These are phyloP conservation scores for Leptodactylus fallax DNA, from an alignment of 2,797 vertebrate genomes.

Conservation along the genomic window DNA sequence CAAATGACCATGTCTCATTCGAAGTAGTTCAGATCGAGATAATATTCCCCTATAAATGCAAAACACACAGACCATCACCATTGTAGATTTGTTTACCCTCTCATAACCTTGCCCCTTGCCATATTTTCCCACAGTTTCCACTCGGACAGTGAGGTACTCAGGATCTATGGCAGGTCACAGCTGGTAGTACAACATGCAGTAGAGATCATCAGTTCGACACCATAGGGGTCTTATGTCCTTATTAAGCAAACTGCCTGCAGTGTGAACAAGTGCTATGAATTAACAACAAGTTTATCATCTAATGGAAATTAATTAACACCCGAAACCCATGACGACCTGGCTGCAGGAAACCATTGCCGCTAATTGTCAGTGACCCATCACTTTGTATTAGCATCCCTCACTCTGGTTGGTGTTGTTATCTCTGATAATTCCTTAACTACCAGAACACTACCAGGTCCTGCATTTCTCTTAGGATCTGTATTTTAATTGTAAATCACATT, in stretches of 20 bases:
- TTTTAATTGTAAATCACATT: slow-evolving; percentile 16
- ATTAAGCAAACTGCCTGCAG: slow-evolving; percentile 25
- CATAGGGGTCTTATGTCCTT: slow-evolving; percentile 19
- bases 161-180: slow-evolving; percentile 29
- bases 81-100: background rate
- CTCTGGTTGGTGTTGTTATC: background rate
- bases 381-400: slow-evolving; percentile 17
- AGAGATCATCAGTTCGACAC: background rate
- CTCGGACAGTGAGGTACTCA: background rate
- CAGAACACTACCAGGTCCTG: slow-evolving; percentile 1
- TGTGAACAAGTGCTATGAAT: background rate
- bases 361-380: slow-evolving; percentile 36
- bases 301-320: slow-evolving; percentile 40
- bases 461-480: background rate
- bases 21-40: background rate
- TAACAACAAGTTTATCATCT: slow-evolving; percentile 10
- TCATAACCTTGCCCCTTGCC: slow-evolving; percentile 8
- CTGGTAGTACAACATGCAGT: background rate
- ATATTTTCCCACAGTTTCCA: background rate
- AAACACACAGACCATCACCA: background rate
- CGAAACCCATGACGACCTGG: background rate
- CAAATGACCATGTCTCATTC: no score
- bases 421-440: slow-evolving; percentile 12
- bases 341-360: slow-evolving; percentile 17
- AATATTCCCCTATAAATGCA: background rate